Evolutionary conservation across 1,140 invertebrate species (phyloP).

Genomic region (Aleiodes sp.): DNA sequence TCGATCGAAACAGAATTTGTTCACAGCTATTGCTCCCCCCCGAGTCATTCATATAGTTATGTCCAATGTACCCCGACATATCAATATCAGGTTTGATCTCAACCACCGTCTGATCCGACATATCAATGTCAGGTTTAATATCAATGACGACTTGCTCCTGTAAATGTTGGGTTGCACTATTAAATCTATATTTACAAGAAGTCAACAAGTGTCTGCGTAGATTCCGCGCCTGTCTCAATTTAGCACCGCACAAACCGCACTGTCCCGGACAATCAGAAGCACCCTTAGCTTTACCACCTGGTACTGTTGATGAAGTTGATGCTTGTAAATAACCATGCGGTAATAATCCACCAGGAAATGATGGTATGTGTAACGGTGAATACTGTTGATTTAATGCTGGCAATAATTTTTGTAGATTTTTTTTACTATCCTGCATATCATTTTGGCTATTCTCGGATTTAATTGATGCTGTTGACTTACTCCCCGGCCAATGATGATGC

Average conservation of each 20-base stretch:
- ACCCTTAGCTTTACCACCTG: slow-evolving; percentile 53
- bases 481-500: slow-evolving; percentile 45
- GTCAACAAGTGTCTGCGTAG: slow-evolving; percentile 66
- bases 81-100: slow-evolving; percentile 59
- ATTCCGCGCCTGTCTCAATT: slow-evolving; percentile 59
- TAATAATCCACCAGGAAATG: slow-evolving; percentile 52
- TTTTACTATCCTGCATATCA: slow-evolving; percentile 48
- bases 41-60: slow-evolving; percentile 52
- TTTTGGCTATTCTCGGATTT: slow-evolving; percentile 43
- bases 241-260: slow-evolving; percentile 69
- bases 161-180: slow-evolving; percentile 51
- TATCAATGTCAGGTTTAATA: slow-evolving; percentile 57
- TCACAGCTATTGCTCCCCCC: slow-evolving; percentile 55
- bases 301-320: slow-evolving; percentile 31
- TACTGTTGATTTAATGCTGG: slow-evolving; percentile 62
- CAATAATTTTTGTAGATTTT: slow-evolving; percentile 58
- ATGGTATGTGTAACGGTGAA: slow-evolving; percentile 61
- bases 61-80: slow-evolving; percentile 46
- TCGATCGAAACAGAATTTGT: slow-evolving; percentile 62
- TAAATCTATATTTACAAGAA: slow-evolving; percentile 73
- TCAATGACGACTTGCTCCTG: slow-evolving; percentile 49
- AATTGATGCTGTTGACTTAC: slow-evolving; percentile 39
- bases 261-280: slow-evolving; percentile 72
- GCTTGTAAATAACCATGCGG: slow-evolving; percentile 4
- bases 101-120: slow-evolving; percentile 46